These are phyloP conservation scores for Remorina albescens DNA, from an alignment of 2,797 vertebrate species.

Conservation along the genomic window DNA sequence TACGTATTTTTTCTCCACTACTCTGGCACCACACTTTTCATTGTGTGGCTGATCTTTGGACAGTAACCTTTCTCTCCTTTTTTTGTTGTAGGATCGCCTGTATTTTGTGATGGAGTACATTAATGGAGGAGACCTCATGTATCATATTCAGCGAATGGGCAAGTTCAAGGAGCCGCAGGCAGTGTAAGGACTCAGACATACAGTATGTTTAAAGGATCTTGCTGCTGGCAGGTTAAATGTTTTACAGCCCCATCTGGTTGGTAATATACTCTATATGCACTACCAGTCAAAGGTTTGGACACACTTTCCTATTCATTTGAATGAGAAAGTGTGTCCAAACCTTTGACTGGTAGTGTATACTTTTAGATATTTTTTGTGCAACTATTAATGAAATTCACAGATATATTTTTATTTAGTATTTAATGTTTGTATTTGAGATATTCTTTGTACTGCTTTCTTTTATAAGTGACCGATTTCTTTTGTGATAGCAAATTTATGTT, in stretches of 20 bases:
- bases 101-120: constrained; percentile 99
- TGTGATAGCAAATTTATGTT: neutral
- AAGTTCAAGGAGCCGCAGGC: constrained; percentile 90
- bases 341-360: no score
- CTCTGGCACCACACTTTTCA: no score
- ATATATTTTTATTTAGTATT: neutral
- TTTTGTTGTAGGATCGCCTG: constrained; percentile 89
- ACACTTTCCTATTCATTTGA: no score
- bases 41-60: constrained; percentile 14
- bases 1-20: neutral
- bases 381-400: neutral
- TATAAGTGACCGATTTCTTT: neutral
- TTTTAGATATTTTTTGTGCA: neutral
- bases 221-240: neutral
- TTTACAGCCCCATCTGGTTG: neutral
- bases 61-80: constrained; percentile 25
- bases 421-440: neutral
- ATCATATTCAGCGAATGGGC: constrained; percentile 88
- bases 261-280: neutral
- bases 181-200: constrained; percentile 86
- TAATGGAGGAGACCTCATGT: constrained; percentile 98
- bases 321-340: no score
- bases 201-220: constrained; percentile 6
- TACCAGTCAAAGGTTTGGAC: no score
- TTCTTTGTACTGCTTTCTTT: neutral